These are phyloP conservation scores for Lates calcarifer DNA, from an alignment of 2,113 vertebrate genomes.

Conservation along the genomic window DNA sequence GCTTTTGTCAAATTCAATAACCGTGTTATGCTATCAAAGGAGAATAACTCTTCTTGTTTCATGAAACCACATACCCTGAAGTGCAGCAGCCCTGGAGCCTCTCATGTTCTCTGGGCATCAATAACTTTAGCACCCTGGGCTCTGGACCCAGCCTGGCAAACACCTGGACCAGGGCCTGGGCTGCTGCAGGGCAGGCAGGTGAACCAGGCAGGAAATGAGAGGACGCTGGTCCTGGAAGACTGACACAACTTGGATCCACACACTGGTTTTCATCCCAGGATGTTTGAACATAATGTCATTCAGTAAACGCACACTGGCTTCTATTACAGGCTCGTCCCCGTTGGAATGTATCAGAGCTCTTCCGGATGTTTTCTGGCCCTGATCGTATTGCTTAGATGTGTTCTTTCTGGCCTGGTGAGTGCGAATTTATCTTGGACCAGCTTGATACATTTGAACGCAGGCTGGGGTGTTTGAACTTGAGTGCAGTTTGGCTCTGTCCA, in stretches of 20 bases:
- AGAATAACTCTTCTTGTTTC: conserved; percentile 12
- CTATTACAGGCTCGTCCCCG: conserved; percentile 35
- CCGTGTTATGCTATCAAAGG: conserved; percentile 30
- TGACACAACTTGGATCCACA: conserved; percentile 48
- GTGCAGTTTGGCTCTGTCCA: conserved; percentile 58
- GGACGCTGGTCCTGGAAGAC: conserved; percentile 57
- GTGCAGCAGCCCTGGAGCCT: conserved; percentile 23
- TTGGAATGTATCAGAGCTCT: conserved; percentile 49
- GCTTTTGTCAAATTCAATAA: conserved; percentile 12
- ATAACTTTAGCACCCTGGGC: conserved; percentile 20
- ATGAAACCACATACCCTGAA: conserved; percentile 9
- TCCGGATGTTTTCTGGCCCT: conserved; percentile 57
- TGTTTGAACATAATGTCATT: conserved; percentile 63
- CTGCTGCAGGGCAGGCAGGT: conserved; percentile 55
- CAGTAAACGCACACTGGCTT: conserved; percentile 34
- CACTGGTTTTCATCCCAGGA: conserved; percentile 37
- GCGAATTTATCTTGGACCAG: conserved; percentile 68
- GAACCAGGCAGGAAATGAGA: conserved; percentile 73
- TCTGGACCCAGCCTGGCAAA: conserved; percentile 41
- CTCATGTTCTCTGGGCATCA: conserved; percentile 7
- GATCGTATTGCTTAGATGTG: conserved; percentile 58
- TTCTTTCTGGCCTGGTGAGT: conserved; percentile 58
- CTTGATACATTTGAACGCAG: conserved; percentile 59
- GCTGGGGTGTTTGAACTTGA: conserved; percentile 65
- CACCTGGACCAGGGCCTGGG: conserved; percentile 67